Evolutionary conservation across 30 jellyfish, hydroid and myxozoan genomes (phyloP), one percentile per base, ranked within the genome.

Genomic region (Hydra vulgaris): DNA sequence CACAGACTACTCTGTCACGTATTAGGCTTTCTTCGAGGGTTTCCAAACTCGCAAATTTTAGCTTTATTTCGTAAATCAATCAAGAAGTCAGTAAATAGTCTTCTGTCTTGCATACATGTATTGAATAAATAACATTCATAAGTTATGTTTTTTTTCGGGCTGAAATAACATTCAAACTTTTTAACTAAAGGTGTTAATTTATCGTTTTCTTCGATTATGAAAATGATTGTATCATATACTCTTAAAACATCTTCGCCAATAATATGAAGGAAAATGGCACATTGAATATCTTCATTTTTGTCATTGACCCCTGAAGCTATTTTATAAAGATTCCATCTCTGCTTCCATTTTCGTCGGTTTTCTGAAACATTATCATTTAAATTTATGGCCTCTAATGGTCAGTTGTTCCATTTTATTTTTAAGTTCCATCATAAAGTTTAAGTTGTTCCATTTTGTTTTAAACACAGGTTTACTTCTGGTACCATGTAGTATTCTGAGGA

Each of bases 241-340:
- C 56, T 5, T 54, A 74, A 74, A 3, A 74, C 66, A 22, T 74
- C 81, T 26, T 74, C 81, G 23, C 53, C 81, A 22, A 74, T 74
- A 75, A 74, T 26, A 74, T 74, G 81, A 75, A 74, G 66, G 66
- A 74, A 74, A 26, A 74, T 25, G 7, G 74, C 81, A 74, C 56
- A 74, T 25, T 74, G 81, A 20, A 74, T 25, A 74, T 74, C 81
- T 74, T 74, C 81, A 20, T 25, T 25, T 74, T 74, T 74, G 74
- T 19, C 23, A 7, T 23, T 20, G 66, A 74, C 81, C 8, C 81
- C 81, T 1, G 81, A 74, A 1, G 74, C 81, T 74, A 21, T 18
- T 20, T 54, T 22, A 54, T 74, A 20, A n/a, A n/a, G n/a, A n/a
- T n/a, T n/a, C n/a, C n/a, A n/a, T n/a, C n/a, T n/a, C n/a, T n/a